phyloP scores from a whole-genome alignment of 2,797 vertebrate species.

The Coregonus suidteri region DNA sequence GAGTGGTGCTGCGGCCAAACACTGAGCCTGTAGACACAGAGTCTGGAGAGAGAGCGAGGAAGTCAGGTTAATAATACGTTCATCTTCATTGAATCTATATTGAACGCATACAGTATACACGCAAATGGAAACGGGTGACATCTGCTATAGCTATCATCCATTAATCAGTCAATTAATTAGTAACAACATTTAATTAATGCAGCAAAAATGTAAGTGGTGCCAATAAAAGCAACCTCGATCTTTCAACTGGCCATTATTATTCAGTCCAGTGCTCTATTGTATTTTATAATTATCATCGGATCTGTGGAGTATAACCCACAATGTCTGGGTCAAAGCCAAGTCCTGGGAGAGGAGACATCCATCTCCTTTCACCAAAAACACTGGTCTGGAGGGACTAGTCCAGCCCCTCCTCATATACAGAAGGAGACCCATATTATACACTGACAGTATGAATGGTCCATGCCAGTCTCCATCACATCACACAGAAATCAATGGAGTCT shows the following conservation, averaged over 20 bases:
- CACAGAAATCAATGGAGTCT: conserved; percentile 69
- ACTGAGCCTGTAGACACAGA: conserved; percentile 97
- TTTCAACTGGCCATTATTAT: neutral
- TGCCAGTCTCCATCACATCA: conserved; percentile 63
- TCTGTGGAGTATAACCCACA: conserved; percentile 1
- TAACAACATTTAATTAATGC: neutral
- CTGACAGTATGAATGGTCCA: conserved; percentile 43
- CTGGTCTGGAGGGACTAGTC: conserved; percentile 17
- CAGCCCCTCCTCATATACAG: conserved; percentile 51
- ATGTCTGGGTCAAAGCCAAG: neutral
- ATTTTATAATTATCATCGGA: neutral
- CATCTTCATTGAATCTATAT: conserved; percentile 60
- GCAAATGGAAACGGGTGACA: neutral
- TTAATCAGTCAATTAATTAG: neutral
- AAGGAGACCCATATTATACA: conserved; percentile 45
- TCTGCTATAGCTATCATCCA: neutral
- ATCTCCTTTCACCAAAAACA: neutral
- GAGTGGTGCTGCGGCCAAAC: conserved; percentile 96
- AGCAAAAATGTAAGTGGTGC: neutral
- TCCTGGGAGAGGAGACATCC: neutral
- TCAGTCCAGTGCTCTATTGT: neutral
- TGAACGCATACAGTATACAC: conserved; percentile 11
- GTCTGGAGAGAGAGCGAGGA: conserved; percentile 50
- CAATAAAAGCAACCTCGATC: neutral
- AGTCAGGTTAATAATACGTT: neutral